Evolutionary conservation across 30 jellyfish, hydroid and myxozoan species (phyloP), one percentile per base, ranked within the genome.

Genomic region (Nemopilema nomurai): DNA sequence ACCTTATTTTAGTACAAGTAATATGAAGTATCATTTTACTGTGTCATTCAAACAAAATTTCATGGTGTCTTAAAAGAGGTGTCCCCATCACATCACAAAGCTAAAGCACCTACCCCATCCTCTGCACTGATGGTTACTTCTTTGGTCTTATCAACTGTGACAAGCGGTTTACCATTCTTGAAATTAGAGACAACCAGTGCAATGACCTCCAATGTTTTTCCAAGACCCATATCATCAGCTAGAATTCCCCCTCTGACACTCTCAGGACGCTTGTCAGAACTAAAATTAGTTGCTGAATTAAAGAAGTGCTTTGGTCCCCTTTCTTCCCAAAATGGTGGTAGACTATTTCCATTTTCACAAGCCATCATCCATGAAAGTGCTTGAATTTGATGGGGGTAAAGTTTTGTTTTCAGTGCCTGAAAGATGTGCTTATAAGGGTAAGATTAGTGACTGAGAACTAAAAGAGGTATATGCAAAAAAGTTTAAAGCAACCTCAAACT

Each of bases 211-310:
- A 89, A 72, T 0, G 97, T 89, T 33, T 89, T 89, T 41, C 97
- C 97, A 16, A 89, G 77, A 21, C 97, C 97, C 97, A 89, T 89
- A 53, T 89, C 97, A 73, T 89, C 97, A 0, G 97, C 97, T 62
- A 89, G 69, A 20, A 89, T 69, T 20, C 97, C 97, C 22, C 97
- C 97, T 22, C 76, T 82, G 49, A 89, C 90, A 26, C 79, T 81
- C 0, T 28, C 68, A 20, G 97, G 97, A 73, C 81, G 81, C 68
- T 67, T 41, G 22, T 69, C 28, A 62, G 90, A n/a, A 67, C 81
- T 77, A 69, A 71, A 78, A 68, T 89, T 89, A 8, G 93, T 82
- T 27, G 70, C 77, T 26, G 90, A 81, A 57, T 75, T 81, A n/a
- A 71, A 62, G 71, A 81, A 89, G 49, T 68, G 62, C 13, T 76